A percentile compares a stretch with the other conserved stretches of the same genome.
phyloP scores from a whole-genome alignment of 1,140 invertebrate species.

The Drosophila pseudoobscura region DNA sequence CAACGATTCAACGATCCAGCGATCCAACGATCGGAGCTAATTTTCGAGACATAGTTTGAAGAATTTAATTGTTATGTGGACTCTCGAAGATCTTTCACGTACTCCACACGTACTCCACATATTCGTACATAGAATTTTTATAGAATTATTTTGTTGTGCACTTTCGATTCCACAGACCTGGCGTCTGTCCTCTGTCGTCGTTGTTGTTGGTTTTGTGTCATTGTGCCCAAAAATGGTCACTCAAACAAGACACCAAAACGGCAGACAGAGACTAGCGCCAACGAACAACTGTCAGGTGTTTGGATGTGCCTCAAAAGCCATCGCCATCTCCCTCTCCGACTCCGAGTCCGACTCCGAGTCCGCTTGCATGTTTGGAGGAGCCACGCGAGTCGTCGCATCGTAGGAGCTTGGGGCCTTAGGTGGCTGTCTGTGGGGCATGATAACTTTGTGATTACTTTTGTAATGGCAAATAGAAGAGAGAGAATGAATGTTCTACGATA shows the following conservation, averaged over 20 bases:
- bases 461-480: not conserved
- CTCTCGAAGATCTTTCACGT: constrained; percentile 33
- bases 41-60: constrained; percentile 52
- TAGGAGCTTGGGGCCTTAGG: not conserved
- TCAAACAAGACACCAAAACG: constrained; percentile 23
- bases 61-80: constrained; percentile 66
- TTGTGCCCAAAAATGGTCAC: constrained; percentile 50
- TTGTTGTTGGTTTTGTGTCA: too few species aligned
- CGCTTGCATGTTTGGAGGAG: constrained; percentile 20
- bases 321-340: constrained; percentile 2
- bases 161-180: constrained; percentile 40
- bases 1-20: constrained; percentile 30
- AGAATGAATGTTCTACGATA: constrained; percentile 39
- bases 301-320: constrained; percentile 37
- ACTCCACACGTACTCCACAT: not conserved
- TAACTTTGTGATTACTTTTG: constrained; percentile 35
- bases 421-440: constrained; percentile 36
- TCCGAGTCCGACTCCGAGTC: too few species aligned
- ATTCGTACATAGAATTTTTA: constrained; percentile 32
- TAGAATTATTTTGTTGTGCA: constrained; percentile 42
- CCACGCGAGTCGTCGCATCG: constrained; percentile 53
- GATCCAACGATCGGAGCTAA: constrained; percentile 56
- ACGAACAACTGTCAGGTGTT: constrained; percentile 75
- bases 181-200: not conserved
- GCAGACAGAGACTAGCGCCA: constrained; percentile 53